Evolutionary conservation across 2,797 vertebrate genomes (phyloP).

Genomic region (Cheirogaleus major): DNA sequence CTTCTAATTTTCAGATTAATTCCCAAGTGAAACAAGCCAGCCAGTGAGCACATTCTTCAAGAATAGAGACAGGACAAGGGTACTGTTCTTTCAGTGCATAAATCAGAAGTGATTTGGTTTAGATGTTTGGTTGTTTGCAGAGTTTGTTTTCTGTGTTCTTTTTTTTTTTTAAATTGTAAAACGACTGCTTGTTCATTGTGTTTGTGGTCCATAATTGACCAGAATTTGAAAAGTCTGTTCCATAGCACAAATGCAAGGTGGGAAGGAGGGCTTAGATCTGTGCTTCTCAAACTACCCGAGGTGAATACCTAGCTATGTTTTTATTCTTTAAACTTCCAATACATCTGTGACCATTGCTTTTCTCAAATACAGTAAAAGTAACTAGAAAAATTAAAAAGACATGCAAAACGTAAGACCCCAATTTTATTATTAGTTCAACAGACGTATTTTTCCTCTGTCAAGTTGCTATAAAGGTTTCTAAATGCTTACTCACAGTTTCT

Average conservation of each 20-base stretch:
- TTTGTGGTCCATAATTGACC: background rate
- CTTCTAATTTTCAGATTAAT: conserved; percentile 10
- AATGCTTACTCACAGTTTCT: background rate
- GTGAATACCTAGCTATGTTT: background rate
- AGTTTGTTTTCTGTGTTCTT: background rate
- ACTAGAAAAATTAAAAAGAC: background rate
- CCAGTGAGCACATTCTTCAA: too few relatives aligned
- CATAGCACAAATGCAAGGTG: background rate
- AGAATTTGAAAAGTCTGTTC: background rate
- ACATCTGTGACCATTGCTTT: background rate
- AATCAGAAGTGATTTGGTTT: background rate
- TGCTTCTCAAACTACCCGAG: background rate
- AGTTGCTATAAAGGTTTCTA: background rate
- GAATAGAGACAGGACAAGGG: background rate
- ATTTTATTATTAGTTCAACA: background rate
- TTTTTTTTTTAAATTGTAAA: background rate
- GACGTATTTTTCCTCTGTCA: background rate
- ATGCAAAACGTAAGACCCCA: background rate
- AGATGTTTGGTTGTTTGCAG: background rate
- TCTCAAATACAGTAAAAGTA: background rate
- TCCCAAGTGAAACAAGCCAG: background rate
- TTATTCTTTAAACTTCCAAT: background rate
- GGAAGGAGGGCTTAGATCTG: fast-evolving
- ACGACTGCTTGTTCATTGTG: background rate
- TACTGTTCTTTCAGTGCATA: too few relatives aligned